A percentile compares a stretch with the other conserved stretches of the same genome.
Conservation (phyloP, 2,113 vertebrate genomes). For the Triplophysa dalaica region DNA sequence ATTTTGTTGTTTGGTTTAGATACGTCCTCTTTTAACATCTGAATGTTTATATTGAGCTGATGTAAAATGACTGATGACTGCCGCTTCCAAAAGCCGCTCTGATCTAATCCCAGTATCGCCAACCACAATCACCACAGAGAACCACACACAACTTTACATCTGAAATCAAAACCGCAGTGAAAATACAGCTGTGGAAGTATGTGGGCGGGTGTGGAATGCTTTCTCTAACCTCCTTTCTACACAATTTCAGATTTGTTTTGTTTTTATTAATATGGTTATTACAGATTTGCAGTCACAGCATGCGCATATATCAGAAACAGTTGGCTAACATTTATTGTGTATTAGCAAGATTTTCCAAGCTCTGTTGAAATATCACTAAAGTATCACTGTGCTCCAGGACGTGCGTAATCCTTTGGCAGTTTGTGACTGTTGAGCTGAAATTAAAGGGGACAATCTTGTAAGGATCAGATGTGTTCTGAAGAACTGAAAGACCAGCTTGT, state of each 20-base stretch:
- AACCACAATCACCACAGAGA: conserved; percentile 9
- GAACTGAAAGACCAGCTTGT: not conserved
- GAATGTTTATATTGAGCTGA: not conserved
- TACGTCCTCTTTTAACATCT: not conserved
- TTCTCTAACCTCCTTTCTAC: not conserved
- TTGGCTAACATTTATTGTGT: conserved; percentile 1
- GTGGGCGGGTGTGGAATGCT: conserved; percentile 6
- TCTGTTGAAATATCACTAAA: conserved; percentile 25
- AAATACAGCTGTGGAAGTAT: conserved; percentile 32
- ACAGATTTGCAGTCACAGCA: not conserved
- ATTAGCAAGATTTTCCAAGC: conserved; percentile 17
- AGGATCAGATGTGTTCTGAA: not conserved
- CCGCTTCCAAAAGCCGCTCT: conserved; percentile 7
- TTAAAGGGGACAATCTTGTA: not conserved
- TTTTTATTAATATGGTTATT: not conserved
- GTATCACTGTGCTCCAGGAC: conserved; percentile 32
- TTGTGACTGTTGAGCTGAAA: not conserved
- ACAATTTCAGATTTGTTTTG: not conserved
- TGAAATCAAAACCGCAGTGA: conserved; percentile 5
- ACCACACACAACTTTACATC: not conserved
- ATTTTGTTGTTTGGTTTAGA: not conserved
- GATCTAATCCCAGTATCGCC: conserved; percentile 16
- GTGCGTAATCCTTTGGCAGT: conserved; percentile 13
- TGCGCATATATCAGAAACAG: not conserved
- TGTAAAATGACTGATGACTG: not conserved